Percentiles rank a stretch among this genome's conserved stretches.
phyloP scores from a whole-genome alignment of 2,113 vertebrate species.

The Emydura subglobosa region DNA sequence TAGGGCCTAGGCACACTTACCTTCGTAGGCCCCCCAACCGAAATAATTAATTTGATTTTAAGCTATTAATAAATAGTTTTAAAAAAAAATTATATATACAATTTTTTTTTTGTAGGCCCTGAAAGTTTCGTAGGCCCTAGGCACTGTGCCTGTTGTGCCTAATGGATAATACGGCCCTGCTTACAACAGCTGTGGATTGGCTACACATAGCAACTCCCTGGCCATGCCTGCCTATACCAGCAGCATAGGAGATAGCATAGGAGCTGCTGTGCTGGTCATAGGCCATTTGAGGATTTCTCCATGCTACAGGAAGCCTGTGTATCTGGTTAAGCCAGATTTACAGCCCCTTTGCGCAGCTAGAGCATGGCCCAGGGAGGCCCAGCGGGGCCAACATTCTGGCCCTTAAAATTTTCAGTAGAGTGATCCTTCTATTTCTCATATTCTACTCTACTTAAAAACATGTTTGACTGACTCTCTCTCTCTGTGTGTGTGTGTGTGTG shows the following conservation, averaged over 20 bases:
- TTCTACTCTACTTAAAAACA: background rate
- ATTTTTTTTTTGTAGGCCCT: too few species aligned
- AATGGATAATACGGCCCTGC: too few species aligned
- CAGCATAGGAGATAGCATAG: background rate
- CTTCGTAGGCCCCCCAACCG: too few species aligned
- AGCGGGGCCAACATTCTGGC: background rate
- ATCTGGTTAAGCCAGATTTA: background rate
- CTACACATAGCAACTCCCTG: background rate
- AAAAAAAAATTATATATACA: too few species aligned
- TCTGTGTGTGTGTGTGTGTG: too few species aligned
- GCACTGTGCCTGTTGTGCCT: too few species aligned
- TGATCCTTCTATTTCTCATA: background rate
- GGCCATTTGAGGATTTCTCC: background rate
- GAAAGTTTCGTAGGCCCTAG: too few species aligned
- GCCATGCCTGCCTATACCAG: background rate
- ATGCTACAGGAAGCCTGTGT: background rate
- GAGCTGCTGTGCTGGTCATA: background rate
- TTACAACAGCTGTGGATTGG: background rate
- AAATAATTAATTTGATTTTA: too few species aligned
- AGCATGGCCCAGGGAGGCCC: background rate
- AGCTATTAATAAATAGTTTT: too few species aligned
- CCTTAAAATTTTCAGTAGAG: background rate
- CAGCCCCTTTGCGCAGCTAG: background rate
- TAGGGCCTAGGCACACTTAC: too few species aligned
- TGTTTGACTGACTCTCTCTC: background rate